A percentile compares a stretch with the other conserved stretches of the same genome.
Evolutionary conservation across 2,797 vertebrate genomes (phyloP).

Genomic region (Apogon hyalosoma): DNA sequence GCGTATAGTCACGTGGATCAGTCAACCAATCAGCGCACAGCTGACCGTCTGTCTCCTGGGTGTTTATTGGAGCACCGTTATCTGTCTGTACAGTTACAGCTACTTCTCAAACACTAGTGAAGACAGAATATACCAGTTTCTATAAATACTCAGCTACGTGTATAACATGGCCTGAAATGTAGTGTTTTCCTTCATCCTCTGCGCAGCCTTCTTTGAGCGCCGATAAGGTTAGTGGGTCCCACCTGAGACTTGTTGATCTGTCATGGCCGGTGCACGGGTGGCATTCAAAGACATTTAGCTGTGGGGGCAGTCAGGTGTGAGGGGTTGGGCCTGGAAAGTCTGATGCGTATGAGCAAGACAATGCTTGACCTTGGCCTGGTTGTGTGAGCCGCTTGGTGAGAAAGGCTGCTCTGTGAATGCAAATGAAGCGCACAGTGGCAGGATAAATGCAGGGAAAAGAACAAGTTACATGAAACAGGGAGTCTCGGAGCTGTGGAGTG

Average conservation of each 20-base stretch:
- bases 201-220: conserved; percentile 18
- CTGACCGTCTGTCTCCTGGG: too few species aligned
- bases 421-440: conserved; percentile 56
- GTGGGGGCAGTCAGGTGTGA: conserved; percentile 61
- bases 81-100: too few species aligned
- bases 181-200: conserved; percentile 29
- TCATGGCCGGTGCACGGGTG: conserved; percentile 40
- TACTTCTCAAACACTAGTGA: too few species aligned
- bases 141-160: neutral
- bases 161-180: conserved; percentile 15
- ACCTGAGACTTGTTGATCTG: conserved; percentile 62
- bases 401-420: conserved; percentile 66
- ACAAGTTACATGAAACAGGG: conserved; percentile 51
- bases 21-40: too few species aligned
- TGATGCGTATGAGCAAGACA: conserved; percentile 73
- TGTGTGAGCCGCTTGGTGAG: conserved; percentile 55
- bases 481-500: conserved; percentile 34
- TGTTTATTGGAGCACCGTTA: too few species aligned
- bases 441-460: conserved; percentile 28
- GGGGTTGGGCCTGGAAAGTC: conserved; percentile 57
- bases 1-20: too few species aligned
- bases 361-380: conserved; percentile 75
- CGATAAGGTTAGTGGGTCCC: conserved; percentile 46
- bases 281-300: conserved; percentile 67
- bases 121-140: neutral